Evolutionary conservation across 2,888 invertebrate genomes (phyloP).

Genomic region (Tetranychus piercei): DNA sequence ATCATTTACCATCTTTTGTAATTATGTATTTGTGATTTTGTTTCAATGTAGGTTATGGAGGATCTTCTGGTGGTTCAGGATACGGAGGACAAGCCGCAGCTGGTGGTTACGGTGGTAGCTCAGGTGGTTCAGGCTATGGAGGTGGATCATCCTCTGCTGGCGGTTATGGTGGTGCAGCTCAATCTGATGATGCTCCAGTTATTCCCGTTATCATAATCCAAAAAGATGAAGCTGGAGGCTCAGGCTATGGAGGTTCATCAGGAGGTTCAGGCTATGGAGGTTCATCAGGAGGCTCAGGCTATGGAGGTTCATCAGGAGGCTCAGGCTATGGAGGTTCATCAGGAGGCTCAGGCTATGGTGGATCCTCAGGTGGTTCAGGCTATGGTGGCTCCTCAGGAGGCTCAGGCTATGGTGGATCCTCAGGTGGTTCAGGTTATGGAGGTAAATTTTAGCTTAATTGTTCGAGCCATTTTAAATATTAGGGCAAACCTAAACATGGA

Average conservation of each 20-base stretch:
- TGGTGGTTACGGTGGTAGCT: neutral
- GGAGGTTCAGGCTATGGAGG: slow-evolving; percentile 8
- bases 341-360: slow-evolving; percentile 9
- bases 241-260: slow-evolving; percentile 7
- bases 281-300: neutral
- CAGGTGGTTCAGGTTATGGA: no score
- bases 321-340: slow-evolving; percentile 5
- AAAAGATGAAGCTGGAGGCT: slow-evolving; percentile 14
- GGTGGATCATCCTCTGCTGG: neutral
- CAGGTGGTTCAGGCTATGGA: neutral
- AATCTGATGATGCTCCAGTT: slow-evolving; percentile 20
- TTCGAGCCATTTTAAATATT: no score
- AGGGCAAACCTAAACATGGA: no score
- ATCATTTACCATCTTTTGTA: no score
- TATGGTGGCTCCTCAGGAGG: no score
- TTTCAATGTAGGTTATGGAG: neutral
- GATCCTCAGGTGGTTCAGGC: slow-evolving; percentile 11
- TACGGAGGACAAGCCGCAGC: neutral
- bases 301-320: neutral
- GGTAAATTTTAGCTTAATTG: no score
- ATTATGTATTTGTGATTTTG: no score
- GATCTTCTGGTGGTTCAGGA: neutral
- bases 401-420: no score
- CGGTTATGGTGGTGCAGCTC: neutral
- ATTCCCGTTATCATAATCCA: slow-evolving; percentile 23